These are phyloP conservation scores for Halcyon smyrnensis DNA, from an alignment of 2,797 vertebrate genomes.

Conservation along the genomic window DNA sequence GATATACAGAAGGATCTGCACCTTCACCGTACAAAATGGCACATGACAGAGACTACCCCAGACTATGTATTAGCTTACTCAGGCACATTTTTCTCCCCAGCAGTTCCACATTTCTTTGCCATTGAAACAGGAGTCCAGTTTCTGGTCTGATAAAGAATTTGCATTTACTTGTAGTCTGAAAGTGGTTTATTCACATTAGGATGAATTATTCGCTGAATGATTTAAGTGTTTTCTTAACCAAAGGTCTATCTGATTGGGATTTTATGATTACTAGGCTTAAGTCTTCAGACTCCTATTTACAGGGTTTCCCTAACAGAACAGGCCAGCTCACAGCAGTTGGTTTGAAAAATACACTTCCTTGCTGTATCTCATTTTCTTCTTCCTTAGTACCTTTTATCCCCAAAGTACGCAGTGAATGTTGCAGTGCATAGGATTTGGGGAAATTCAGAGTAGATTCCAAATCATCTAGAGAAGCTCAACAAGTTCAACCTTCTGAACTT, in stretches of 20 bases:
- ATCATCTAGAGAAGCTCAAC: neutral
- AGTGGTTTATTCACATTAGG: neutral
- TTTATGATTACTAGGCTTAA: neutral
- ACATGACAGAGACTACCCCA: neutral
- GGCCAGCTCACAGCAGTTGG: neutral
- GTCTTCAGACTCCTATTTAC: neutral
- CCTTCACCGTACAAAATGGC: neutral
- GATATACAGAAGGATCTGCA: neutral
- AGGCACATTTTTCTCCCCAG: neutral
- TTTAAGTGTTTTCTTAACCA: neutral
- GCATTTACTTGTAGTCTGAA: neutral
- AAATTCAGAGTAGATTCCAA: neutral
- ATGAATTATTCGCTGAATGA: neutral
- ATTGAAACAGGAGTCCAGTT: neutral
- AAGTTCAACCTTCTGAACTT: neutral
- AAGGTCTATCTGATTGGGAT: neutral
- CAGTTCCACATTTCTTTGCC: neutral
- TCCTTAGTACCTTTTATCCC: neutral
- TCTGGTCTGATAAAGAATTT: neutral
- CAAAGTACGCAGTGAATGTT: neutral
- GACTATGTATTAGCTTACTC: fast-evolving
- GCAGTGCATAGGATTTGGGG: neutral
- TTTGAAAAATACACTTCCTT: constrained; percentile 1
- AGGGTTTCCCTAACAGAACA: neutral
- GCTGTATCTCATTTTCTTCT: neutral